These are phyloP conservation scores for Leuciscus waleckii DNA, from an alignment of 2,797 vertebrate species.

Conservation along the genomic window DNA sequence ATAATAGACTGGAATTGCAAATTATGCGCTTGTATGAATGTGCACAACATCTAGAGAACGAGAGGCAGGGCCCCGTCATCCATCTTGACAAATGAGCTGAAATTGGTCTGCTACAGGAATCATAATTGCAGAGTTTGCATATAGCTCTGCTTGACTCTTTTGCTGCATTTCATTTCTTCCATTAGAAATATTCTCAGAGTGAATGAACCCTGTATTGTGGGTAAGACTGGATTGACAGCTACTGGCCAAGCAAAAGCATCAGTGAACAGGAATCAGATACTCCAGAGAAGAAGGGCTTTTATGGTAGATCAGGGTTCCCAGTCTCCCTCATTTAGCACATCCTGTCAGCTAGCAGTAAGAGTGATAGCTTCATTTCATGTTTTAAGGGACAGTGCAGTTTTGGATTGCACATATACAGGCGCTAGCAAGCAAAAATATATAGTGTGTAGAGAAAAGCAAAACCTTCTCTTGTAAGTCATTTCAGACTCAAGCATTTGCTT, in stretches of 20 bases:
- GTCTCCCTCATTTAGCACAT: slow-evolving; percentile 50
- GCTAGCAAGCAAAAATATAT: not conserved
- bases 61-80: slow-evolving; percentile 37
- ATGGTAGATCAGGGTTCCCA: slow-evolving; percentile 44
- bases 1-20: slow-evolving; percentile 45
- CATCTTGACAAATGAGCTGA: slow-evolving; percentile 56
- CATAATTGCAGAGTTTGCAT: slow-evolving; percentile 48
- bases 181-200: slow-evolving; percentile 50
- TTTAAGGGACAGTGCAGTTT: slow-evolving; percentile 42
- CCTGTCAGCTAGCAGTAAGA: slow-evolving; percentile 33
- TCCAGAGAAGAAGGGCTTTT: slow-evolving; percentile 40
- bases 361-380: slow-evolving; percentile 55
- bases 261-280: slow-evolving; percentile 35
- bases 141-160: slow-evolving; percentile 29
- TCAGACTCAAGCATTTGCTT: not conserved
- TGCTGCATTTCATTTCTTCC: slow-evolving; percentile 45
- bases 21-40: slow-evolving; percentile 43
- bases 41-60: slow-evolving; percentile 36
- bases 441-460: not conserved
- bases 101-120: slow-evolving; percentile 57
- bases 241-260: slow-evolving; percentile 41
- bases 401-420: slow-evolving; percentile 10
- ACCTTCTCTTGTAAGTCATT: not conserved
- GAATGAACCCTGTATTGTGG: slow-evolving; percentile 31
- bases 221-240: slow-evolving; percentile 44